Conservation (phyloP, 2,797 vertebrate species). For the Channa striata region DNA sequence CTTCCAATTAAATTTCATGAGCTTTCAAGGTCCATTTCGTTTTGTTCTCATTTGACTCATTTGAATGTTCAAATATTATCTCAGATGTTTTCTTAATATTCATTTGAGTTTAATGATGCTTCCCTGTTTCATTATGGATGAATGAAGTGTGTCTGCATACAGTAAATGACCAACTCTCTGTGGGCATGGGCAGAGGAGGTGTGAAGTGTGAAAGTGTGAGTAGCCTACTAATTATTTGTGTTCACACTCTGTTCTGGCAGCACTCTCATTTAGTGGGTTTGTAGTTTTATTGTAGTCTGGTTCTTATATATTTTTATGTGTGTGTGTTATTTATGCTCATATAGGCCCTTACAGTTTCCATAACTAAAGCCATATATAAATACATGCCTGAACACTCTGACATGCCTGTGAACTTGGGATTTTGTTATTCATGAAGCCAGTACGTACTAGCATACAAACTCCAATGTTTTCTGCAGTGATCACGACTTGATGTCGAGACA, state of each 20-base stretch:
- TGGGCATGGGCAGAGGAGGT: slow-evolving; percentile 24
- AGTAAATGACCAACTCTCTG: slow-evolving; percentile 21
- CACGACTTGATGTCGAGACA: slow-evolving; percentile 53
- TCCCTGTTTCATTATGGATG: slow-evolving; percentile 33
- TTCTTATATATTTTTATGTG: not conserved
- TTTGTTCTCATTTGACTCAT: too few relatives aligned
- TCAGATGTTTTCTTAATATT: too few relatives aligned
- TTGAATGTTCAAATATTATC: too few relatives aligned
- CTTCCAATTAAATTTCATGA: too few relatives aligned
- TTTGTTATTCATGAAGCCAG: slow-evolving; percentile 15
- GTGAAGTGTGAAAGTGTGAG: not conserved
- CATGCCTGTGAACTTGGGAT: slow-evolving; percentile 18
- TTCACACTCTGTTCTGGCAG: not conserved
- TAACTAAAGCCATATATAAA: not conserved
- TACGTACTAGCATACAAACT: slow-evolving; percentile 4
- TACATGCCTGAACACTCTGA: not conserved
- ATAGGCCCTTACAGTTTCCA: slow-evolving; percentile 2
- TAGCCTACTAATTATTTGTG: slow-evolving; percentile 13
- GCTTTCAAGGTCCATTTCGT: too few relatives aligned
- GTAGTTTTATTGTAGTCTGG: too few relatives aligned
- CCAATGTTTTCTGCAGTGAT: slow-evolving; percentile 27
- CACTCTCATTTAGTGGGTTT: slow-evolving; percentile 2
- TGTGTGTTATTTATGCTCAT: not conserved
- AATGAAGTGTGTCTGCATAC: slow-evolving; percentile 15
- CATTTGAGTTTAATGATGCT: not conserved